Evolutionary conservation across 2,113 vertebrate genomes (phyloP).

Genomic region (Microtus ochrogaster): DNA sequence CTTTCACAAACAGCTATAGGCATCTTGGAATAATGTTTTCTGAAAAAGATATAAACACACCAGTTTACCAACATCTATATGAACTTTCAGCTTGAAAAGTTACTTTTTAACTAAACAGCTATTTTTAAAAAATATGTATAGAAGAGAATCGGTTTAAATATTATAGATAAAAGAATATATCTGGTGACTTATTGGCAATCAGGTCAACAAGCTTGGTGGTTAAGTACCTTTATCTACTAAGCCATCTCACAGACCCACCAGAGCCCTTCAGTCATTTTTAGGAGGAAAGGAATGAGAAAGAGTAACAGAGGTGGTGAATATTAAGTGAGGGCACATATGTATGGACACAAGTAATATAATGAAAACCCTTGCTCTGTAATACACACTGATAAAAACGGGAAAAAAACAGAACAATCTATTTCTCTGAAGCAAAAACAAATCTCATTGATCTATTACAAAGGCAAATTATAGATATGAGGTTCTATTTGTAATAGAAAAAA

Average conservation of each 20-base stretch:
- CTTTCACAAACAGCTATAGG: no score
- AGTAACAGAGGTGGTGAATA: not conserved
- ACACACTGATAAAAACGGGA: not conserved
- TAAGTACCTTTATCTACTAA: not conserved
- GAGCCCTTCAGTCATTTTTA: not conserved
- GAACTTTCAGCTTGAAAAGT: not conserved
- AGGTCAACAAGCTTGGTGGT: not conserved
- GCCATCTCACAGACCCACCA: not conserved
- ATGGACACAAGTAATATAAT: not conserved
- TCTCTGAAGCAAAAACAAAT: not conserved
- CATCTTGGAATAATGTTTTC: not conserved
- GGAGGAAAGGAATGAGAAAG: not conserved
- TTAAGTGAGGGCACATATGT: not conserved
- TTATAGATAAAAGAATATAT: not conserved
- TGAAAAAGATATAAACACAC: not conserved
- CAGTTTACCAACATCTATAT: not conserved
- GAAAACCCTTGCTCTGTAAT: not conserved
- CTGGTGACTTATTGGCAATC: not conserved
- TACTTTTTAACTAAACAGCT: not conserved
- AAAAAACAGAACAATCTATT: not conserved
- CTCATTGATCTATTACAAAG: slow-evolving; percentile 15
- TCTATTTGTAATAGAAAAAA: not conserved
- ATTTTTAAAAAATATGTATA: not conserved
- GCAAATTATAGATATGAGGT: not conserved
- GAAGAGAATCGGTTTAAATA: not conserved